These are phyloP conservation scores for Enteromius viviparus DNA, from an alignment of 2,797 vertebrate genomes.

Conservation along the genomic window DNA sequence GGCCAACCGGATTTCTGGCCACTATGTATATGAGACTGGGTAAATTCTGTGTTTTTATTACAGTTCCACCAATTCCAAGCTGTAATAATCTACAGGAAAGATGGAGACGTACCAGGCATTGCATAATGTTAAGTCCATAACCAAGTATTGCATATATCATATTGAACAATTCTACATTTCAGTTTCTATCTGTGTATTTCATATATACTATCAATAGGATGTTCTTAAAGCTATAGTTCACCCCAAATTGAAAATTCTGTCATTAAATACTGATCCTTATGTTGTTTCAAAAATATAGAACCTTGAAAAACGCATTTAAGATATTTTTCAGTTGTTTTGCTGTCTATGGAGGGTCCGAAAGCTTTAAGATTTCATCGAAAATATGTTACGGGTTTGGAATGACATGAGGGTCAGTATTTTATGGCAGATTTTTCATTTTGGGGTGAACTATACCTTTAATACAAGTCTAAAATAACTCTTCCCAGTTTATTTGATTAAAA, in stretches of 20 bases:
- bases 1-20: slow-evolving; percentile 74
- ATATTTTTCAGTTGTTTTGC: too few species aligned
- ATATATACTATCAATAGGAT: background rate
- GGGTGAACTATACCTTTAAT: background rate
- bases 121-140: background rate
- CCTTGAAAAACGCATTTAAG: too few species aligned
- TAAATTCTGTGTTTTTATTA: slow-evolving; percentile 79
- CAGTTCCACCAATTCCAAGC: slow-evolving; percentile 76
- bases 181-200: background rate
- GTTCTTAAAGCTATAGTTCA: background rate
- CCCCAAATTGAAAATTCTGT: background rate
- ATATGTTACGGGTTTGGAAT: background rate
- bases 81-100: slow-evolving; percentile 70
- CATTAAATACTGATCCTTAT: background rate
- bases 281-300: too few species aligned
- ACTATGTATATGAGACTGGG: slow-evolving; percentile 71
- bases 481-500: background rate
- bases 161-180: background rate
- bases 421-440: background rate
- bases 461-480: background rate
- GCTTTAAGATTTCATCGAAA: too few species aligned
- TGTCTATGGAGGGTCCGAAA: too few species aligned
- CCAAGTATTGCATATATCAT: background rate
- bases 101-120: background rate
- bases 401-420: background rate